These are phyloP conservation scores for Mustela nigripes DNA, from an alignment of 2,113 vertebrate species.

Conservation along the genomic window DNA sequence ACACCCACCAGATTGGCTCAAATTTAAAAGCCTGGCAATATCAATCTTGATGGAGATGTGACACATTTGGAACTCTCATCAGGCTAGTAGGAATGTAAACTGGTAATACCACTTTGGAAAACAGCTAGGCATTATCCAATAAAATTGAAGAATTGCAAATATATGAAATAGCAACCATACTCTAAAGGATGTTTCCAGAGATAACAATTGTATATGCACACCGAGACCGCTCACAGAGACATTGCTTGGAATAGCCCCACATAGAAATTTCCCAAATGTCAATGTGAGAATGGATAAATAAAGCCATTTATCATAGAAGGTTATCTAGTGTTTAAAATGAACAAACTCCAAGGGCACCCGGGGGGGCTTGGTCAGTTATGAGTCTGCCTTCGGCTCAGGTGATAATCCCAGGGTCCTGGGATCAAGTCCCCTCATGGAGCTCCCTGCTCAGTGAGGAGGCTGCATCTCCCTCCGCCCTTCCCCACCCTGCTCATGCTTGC, in stretches of 20 bases:
- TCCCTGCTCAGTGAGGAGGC: background rate
- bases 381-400: background rate
- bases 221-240: background rate
- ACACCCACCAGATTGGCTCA: background rate
- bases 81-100: background rate
- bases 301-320: background rate
- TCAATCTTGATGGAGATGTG: background rate
- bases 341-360: background rate
- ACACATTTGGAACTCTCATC: background rate
- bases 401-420: background rate
- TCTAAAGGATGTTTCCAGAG: background rate
- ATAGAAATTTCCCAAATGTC: background rate
- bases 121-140: background rate
- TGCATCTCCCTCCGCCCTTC: background rate
- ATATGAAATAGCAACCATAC: background rate
- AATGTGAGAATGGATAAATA: background rate
- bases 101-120: background rate
- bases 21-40: background rate
- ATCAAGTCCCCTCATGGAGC: background rate
- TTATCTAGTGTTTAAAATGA: background rate
- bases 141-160: background rate
- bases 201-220: background rate
- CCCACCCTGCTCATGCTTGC: background rate
- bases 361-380: background rate
- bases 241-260: background rate